phyloP scores from a whole-genome alignment of 2,113 vertebrate genomes.

The Notechis scutatus region DNA sequence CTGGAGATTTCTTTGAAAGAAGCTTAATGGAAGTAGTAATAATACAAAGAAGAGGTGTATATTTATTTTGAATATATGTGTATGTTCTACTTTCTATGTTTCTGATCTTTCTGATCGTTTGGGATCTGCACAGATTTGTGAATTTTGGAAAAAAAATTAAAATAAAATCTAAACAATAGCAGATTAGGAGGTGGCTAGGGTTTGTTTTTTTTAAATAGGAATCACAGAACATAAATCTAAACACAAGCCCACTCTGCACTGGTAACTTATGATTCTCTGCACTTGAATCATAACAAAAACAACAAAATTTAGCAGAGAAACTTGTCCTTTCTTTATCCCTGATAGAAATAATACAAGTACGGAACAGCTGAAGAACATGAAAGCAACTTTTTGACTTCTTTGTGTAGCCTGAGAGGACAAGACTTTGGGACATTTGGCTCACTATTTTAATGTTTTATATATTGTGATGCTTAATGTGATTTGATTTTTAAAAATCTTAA shows the following conservation, averaged over 20 bases:
- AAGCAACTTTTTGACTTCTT: background rate
- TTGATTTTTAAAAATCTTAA: background rate
- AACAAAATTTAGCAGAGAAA: background rate
- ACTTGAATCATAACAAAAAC: background rate
- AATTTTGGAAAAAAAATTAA: background rate
- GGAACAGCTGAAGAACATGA: background rate
- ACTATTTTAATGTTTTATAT: background rate
- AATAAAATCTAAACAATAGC: background rate
- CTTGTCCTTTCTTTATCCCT: too few relatives aligned
- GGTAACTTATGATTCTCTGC: background rate
- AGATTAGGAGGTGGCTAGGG: background rate
- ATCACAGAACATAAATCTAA: background rate
- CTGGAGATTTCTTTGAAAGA: conserved; percentile 57
- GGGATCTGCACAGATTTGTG: background rate
- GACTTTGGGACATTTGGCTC: background rate
- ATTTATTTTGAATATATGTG: background rate
- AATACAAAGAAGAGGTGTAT: background rate
- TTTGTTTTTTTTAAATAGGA: background rate
- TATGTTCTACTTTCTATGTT: conserved; percentile 33
- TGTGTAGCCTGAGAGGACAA: background rate
- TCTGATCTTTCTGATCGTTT: background rate
- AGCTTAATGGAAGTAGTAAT: conserved; percentile 63
- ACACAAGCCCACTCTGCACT: background rate
- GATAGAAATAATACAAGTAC: background rate
- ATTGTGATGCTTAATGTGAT: background rate